Evolutionary conservation across 1,140 invertebrate species (phyloP).

Genomic region (Proales similis): DNA sequence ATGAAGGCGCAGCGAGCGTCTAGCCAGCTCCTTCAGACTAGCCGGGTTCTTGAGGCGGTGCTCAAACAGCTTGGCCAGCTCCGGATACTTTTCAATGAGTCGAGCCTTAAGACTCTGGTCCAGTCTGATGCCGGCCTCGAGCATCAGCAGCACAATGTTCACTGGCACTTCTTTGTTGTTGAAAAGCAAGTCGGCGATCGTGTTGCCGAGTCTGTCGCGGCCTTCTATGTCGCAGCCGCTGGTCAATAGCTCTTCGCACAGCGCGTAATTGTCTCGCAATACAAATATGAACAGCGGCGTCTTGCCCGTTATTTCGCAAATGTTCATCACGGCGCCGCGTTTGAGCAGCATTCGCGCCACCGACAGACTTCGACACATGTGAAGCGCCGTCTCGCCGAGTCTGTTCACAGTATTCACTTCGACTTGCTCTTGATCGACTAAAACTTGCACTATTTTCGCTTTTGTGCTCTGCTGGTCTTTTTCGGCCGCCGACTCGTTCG

Average conservation of each 20-base stretch:
- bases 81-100: slow-evolving; percentile 14
- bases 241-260: slow-evolving; percentile 23
- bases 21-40: slow-evolving; percentile 18
- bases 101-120: slow-evolving; percentile 2
- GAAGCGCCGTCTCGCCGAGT: slow-evolving; percentile 29
- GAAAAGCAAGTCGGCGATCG: slow-evolving; percentile 9
- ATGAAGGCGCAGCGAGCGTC: slow-evolving; percentile 13
- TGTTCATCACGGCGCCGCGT: slow-evolving; percentile 21
- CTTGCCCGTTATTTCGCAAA: slow-evolving; percentile 31
- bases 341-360: slow-evolving; percentile 22
- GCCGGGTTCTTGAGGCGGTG: slow-evolving; percentile 29
- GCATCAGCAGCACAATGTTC: slow-evolving; percentile 6
- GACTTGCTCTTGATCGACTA: neutral
- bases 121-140: slow-evolving; percentile 24
- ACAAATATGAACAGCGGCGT: slow-evolving; percentile 32
- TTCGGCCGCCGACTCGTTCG: neutral
- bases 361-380: slow-evolving; percentile 33
- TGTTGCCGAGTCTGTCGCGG: slow-evolving; percentile 20
- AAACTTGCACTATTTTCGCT: slow-evolving; percentile 30
- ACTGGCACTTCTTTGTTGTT: slow-evolving; percentile 30
- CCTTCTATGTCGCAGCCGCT: slow-evolving; percentile 32
- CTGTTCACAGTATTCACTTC: slow-evolving; percentile 28
- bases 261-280: slow-evolving; percentile 14
- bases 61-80: slow-evolving; percentile 16
- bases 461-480: neutral